Base-by-base conservation (phyloP, 2,888 invertebrate genomes). In the Hirtodrosophila histrioides region DNA sequence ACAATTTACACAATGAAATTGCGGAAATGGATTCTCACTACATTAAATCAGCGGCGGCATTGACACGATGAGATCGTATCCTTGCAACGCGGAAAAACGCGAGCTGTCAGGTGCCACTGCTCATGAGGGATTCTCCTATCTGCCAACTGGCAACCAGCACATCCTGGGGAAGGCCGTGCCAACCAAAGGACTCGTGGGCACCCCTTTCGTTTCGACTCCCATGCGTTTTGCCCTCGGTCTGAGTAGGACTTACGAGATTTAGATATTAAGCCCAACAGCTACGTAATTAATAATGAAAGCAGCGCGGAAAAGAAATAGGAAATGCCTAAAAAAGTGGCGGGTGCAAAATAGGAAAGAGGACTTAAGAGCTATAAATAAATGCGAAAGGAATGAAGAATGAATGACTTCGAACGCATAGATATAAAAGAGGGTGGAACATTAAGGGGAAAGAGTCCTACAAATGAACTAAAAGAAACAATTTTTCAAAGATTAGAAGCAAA, bases 201-300 rank as follows among this genome's bases (percentile, higher is more conserved):
- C 24, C 46, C 11, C 35, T 35, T 29, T 27, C 3, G 27, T 3
- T 17, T 17, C n/a, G 5, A 40, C 23, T 17, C 17, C 17, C 17
- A 17, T 17, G 17, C 17, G 24, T 12, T 24, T 8, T 29, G 45
- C 33, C 17, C 10, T 29, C 43, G 7, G 27, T 37, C 10, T 17
- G 31, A 27, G 36, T 17, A 31, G 8, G 31, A 31, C 33, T 36
- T 60, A 17, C 17, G 17, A 31, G 70, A 60, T 55, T 61, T 44
- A 44, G 46, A 44, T 39, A 48, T 31, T 50, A 51, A 75, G 46
- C 43, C 37, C 49, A 50, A 31, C 49, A 45, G 48, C 54, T 40
- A 51, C 10, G 40, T 70, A 62, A 75, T 75, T 75, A 75, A 70
- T 70, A 70, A 70, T 10, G 31, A 36, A 46, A 39, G 11, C 35